phyloP scores from a whole-genome alignment of 2,113 vertebrate genomes.

The Erinaceus europaeus region DNA sequence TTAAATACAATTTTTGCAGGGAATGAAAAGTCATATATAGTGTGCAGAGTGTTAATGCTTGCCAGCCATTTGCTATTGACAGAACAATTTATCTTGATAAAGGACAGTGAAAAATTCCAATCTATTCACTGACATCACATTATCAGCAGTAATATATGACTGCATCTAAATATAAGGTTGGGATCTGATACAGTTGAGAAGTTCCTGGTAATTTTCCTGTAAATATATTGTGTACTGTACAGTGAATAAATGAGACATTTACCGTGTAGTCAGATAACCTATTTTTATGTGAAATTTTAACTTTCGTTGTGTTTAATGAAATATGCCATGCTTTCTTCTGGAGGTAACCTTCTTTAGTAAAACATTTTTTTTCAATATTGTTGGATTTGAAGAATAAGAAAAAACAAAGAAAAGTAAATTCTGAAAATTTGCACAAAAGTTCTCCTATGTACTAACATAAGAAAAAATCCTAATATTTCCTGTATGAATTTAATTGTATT shows the following conservation, averaged over 20 bases:
- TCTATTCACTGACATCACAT: constrained; percentile 94
- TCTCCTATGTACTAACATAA: neutral
- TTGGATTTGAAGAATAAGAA: constrained; percentile 65
- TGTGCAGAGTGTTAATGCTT: constrained; percentile 87
- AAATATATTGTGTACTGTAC: constrained; percentile 84
- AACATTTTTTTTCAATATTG: constrained; percentile 74
- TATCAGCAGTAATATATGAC: constrained; percentile 94
- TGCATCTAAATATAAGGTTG: constrained; percentile 93
- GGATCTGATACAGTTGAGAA: constrained; percentile 82
- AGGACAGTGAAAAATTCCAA: constrained; percentile 96
- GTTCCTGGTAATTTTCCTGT: constrained; percentile 82
- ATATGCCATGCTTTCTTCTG: constrained; percentile 86
- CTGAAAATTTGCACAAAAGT: constrained; percentile 36
- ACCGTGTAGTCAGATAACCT: constrained; percentile 86
- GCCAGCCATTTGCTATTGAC: constrained; percentile 94
- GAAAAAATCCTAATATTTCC: neutral
- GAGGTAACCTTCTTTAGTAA: constrained; percentile 77
- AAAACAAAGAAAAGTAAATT: constrained; percentile 66
- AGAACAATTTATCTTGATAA: constrained; percentile 98
- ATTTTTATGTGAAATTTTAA: constrained; percentile 87
- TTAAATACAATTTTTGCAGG: constrained; percentile 92
- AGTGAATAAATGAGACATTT: constrained; percentile 82
- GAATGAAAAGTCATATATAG: constrained; percentile 91
- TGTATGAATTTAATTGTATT: neutral
- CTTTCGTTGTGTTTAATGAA: constrained; percentile 87